Evolutionary conservation across 2,113 vertebrate species (phyloP).

Genomic region (Collichthys lucidus): DNA sequence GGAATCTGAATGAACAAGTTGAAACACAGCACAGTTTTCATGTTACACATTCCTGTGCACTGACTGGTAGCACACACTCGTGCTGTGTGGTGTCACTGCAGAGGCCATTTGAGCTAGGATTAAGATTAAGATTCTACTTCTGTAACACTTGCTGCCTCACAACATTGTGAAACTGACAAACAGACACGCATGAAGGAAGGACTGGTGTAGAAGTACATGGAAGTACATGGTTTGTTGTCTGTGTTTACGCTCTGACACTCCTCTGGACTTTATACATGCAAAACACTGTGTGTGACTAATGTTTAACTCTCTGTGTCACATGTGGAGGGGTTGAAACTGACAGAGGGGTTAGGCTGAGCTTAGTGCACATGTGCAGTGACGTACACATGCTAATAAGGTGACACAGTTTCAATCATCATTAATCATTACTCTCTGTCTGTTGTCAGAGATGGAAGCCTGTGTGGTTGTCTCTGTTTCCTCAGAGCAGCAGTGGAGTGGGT

Average conservation of each 20-base stretch:
- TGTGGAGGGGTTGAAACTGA: neutral
- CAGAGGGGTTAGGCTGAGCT: neutral
- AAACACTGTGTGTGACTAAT: neutral
- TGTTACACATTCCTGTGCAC: slow-evolving; percentile 59
- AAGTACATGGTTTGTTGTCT: neutral
- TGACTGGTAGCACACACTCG: neutral
- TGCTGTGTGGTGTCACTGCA: neutral
- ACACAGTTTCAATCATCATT: neutral
- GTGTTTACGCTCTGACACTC: neutral
- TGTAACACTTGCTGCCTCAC: neutral
- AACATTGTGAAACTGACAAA: neutral
- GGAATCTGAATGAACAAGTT: slow-evolving; percentile 62
- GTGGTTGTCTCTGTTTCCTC: slow-evolving; percentile 88
- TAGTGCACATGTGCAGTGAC: neutral
- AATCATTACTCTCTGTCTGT: neutral
- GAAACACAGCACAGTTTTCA: slow-evolving; percentile 55
- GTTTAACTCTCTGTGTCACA: slow-evolving; percentile 23
- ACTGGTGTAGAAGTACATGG: neutral
- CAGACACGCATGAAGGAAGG: neutral
- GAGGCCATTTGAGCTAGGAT: neutral
- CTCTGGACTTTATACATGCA: neutral
- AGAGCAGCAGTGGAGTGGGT: slow-evolving; percentile 88
- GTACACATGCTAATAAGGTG: neutral
- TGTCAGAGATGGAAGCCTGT: slow-evolving; percentile 92
- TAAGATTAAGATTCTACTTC: neutral